Percentiles rank a stretch among this genome's conserved stretches.
phyloP scores from a whole-genome alignment of 2,113 vertebrate species.

The Onychorhynchus coronatus region DNA sequence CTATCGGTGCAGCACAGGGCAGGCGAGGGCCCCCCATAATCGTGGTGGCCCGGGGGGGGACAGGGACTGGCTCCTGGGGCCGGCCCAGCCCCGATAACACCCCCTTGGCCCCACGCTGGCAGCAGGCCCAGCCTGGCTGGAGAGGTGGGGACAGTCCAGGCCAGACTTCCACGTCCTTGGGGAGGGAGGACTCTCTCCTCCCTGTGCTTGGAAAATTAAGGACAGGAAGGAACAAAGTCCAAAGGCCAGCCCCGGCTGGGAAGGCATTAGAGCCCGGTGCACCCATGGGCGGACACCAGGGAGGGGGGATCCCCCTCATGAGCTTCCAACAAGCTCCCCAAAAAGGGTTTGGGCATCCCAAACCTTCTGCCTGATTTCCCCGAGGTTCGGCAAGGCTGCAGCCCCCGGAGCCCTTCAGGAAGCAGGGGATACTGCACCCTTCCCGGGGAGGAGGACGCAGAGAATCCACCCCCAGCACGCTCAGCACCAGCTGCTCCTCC shows the following conservation, averaged over 20 bases:
- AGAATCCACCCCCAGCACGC: accelerated
- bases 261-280: background rate
- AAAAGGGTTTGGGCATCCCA: background rate
- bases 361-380: accelerated
- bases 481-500: background rate
- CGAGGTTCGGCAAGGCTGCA: background rate
- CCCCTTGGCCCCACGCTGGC: background rate
- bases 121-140: background rate
- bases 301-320: accelerated
- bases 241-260: accelerated
- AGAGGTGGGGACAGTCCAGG: background rate
- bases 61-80: background rate
- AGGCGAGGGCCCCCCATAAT: background rate
- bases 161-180: background rate
- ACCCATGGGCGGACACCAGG: accelerated
- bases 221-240: background rate
- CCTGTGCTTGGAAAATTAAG: background rate
- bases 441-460: background rate
- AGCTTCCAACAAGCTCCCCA: background rate
- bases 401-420: background rate
- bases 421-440: background rate
- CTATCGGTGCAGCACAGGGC: conserved; percentile 14
- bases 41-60: background rate
- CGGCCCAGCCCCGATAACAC: background rate
- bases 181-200: background rate